Conservation (phyloP, 2,113 vertebrate species). For the Coreoperca whiteheadi region DNA sequence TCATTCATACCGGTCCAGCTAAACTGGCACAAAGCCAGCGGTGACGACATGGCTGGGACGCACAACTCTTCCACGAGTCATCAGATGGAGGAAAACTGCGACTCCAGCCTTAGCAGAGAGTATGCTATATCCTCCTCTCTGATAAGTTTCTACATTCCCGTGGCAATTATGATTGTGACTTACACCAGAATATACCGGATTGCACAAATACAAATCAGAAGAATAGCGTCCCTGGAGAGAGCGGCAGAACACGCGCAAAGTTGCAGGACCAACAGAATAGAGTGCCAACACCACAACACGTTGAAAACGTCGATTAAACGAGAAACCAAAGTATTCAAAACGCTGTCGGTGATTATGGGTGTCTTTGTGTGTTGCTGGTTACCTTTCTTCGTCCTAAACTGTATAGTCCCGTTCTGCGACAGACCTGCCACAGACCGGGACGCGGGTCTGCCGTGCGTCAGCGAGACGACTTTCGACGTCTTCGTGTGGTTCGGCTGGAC, state of each 20-base stretch:
- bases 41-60: conserved; percentile 61
- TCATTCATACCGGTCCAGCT: conserved; percentile 97
- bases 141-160: conserved; percentile 97
- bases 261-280: conserved; percentile 84
- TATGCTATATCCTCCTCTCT: conserved; percentile 96
- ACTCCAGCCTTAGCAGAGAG: conserved; percentile 94
- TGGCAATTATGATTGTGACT: conserved; percentile 96
- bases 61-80: conserved; percentile 68
- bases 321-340: conserved; percentile 96
- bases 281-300: conserved; percentile 86
- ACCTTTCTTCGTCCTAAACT: conserved; percentile 96
- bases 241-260: conserved; percentile 92
- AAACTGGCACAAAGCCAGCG: conserved; percentile 91
- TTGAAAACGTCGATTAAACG: conserved; percentile 90
- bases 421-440: conserved; percentile 75
- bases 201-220: conserved; percentile 91
- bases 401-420: conserved; percentile 93
- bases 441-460: conserved; percentile 90
- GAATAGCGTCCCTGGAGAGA: conserved; percentile 92
- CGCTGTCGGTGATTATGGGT: conserved; percentile 94
- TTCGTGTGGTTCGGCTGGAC: conserved; percentile 99
- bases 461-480: conserved; percentile 94
- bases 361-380: conserved; percentile 98
- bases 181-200: conserved; percentile 96
- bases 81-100: conserved; percentile 87